A percentile compares a stretch with the other conserved stretches of the same genome.
Evolutionary conservation across 2,888 invertebrate genomes (phyloP).

Genomic region (Tenthredo scrophulariae): DNA sequence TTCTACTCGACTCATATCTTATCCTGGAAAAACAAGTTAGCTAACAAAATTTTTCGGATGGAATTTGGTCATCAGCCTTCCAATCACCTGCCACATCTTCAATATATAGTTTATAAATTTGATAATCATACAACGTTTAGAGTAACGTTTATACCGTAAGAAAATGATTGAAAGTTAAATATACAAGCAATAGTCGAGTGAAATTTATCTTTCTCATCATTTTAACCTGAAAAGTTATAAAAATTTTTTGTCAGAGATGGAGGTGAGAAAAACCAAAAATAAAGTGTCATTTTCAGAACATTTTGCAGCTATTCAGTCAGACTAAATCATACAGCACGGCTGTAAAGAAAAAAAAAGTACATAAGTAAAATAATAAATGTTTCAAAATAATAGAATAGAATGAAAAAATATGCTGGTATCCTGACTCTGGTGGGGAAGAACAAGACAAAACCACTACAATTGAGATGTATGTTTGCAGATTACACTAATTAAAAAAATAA

Average conservation of each 20-base stretch:
- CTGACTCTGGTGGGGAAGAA: not conserved
- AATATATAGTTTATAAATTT: not conserved
- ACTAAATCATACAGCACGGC: not conserved
- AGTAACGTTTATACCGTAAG: not conserved
- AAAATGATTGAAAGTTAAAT: conserved; percentile 20
- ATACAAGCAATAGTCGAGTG: conserved; percentile 34
- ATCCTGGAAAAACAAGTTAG: not conserved
- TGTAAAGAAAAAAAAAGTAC: not conserved
- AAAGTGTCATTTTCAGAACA: not conserved
- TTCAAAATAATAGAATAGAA: conserved; percentile 11
- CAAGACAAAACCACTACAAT: not conserved
- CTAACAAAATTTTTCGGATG: not conserved
- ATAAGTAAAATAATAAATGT: conserved; percentile 29
- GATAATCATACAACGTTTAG: not conserved
- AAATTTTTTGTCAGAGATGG: not conserved
- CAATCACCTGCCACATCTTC: conserved; percentile 20
- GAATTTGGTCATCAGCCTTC: not conserved
- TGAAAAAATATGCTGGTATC: not conserved
- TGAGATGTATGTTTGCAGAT: not conserved
- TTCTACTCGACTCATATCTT: not conserved
- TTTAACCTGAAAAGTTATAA: not conserved
- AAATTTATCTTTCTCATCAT: conserved; percentile 19
- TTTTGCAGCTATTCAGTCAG: conserved; percentile 20
- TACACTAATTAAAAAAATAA: conserved; percentile 4
- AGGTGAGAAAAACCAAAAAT: conserved; percentile 8